A percentile compares a stretch with the other conserved stretches of the same genome.
Conservation (phyloP, 2,113 vertebrate genomes). For the Caloenas nicobarica region DNA sequence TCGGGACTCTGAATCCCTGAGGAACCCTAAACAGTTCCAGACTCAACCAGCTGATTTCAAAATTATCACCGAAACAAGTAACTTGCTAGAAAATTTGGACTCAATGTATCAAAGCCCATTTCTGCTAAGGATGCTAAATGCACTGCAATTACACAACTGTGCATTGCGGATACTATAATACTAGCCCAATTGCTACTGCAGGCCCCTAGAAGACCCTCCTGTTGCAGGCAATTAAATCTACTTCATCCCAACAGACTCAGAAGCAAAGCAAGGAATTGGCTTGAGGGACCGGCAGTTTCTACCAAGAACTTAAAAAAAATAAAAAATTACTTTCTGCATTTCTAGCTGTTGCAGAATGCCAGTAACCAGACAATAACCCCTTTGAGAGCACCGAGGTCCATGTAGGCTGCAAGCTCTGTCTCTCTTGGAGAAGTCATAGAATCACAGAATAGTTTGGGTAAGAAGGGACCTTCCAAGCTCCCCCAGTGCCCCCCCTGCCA, state of each 20-base stretch:
- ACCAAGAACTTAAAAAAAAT: background rate
- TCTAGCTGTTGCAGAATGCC: background rate
- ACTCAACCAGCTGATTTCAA: background rate
- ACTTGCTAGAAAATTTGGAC: background rate
- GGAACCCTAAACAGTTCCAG: background rate
- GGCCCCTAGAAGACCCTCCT: background rate
- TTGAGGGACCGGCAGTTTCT: background rate
- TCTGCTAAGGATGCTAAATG: background rate
- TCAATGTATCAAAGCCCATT: background rate
- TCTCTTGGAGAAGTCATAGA: background rate
- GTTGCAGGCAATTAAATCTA: background rate
- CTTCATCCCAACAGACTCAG: background rate
- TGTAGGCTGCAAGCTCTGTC: fast-evolving
- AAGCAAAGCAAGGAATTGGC: background rate
- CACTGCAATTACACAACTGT: background rate
- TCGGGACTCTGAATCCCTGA: fast-evolving
- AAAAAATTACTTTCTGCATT: background rate
- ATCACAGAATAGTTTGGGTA: too few species aligned
- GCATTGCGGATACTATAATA: too few species aligned
- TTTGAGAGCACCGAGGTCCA: background rate
- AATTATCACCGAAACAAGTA: background rate
- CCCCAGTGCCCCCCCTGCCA: too few species aligned
- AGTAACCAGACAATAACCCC: background rate
- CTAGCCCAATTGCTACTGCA: background rate
- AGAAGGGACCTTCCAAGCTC: too few species aligned